phyloP scores from a whole-genome alignment of 2,113 vertebrate species.

The Glaucomys volans region DNA sequence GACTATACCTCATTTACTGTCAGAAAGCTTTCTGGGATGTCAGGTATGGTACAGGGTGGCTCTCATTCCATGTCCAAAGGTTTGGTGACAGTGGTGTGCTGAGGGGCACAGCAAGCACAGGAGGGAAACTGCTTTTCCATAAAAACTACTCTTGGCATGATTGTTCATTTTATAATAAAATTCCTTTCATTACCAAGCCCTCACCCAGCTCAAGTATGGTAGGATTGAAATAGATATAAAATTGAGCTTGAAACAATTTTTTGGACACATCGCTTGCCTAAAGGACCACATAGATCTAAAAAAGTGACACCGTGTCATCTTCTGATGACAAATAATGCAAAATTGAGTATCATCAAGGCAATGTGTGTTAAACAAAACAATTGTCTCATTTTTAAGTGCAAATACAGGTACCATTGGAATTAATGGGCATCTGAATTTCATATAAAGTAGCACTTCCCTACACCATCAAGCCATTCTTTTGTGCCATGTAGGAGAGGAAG shows the following conservation, averaged over 20 bases:
- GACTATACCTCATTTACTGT: slow-evolving; percentile 45
- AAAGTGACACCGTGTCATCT: background rate
- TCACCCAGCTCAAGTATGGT: background rate
- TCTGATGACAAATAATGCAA: background rate
- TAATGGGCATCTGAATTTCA: background rate
- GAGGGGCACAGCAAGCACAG: background rate
- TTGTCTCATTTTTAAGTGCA: background rate
- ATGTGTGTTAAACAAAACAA: background rate
- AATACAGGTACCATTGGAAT: background rate
- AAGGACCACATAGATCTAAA: background rate
- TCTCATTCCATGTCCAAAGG: background rate
- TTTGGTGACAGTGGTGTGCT: background rate
- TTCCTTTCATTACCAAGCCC: background rate
- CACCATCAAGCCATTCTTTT: background rate
- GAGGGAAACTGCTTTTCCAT: background rate
- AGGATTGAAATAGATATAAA: slow-evolving; percentile 30
- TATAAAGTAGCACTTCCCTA: background rate
- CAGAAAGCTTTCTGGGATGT: background rate
- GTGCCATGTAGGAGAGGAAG: slow-evolving; percentile 57
- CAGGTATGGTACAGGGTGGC: background rate
- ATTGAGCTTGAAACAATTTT: slow-evolving; percentile 41
- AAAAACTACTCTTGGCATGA: background rate
- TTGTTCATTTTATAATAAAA: slow-evolving; percentile 1
- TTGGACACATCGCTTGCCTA: background rate
- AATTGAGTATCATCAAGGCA: background rate